Percentiles rank a stretch among this genome's conserved stretches.
Conservation (phyloP, 2,888 invertebrate genomes). For the Drosophila kambysellisi region DNA sequence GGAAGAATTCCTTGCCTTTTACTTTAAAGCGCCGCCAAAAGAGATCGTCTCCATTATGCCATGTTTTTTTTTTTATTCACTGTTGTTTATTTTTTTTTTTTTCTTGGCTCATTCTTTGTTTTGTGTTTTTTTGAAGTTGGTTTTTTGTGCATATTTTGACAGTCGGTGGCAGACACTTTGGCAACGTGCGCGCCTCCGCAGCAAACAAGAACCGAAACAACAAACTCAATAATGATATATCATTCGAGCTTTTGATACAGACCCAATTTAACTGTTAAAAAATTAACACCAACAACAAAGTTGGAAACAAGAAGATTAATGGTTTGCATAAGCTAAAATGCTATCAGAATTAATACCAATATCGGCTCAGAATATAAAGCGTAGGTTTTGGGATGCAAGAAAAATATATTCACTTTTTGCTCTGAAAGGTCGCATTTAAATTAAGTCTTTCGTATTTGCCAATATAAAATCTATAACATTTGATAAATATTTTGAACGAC, state of each 20-base stretch:
- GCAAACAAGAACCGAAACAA: conserved; percentile 7
- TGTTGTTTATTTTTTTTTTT: neutral
- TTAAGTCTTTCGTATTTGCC: conserved; percentile 31
- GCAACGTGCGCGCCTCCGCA: conserved; percentile 47
- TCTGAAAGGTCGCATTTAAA: conserved; percentile 31
- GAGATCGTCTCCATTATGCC: conserved; percentile 26
- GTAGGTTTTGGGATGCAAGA: conserved; percentile 25
- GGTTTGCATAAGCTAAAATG: conserved; percentile 49
- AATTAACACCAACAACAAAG: conserved; percentile 29
- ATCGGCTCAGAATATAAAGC: conserved; percentile 17
- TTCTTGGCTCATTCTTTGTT: conserved; percentile 15
- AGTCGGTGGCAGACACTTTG: conserved; percentile 63
- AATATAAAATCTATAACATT: conserved; percentile 3
- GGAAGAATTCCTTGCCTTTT: conserved; percentile 10
- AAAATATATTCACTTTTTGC: conserved; percentile 2
- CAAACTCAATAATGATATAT: conserved; percentile 41
- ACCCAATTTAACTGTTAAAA: conserved; percentile 59
- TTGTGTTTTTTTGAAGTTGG: conserved; percentile 15
- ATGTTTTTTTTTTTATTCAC: neutral
- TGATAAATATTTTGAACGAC: neutral
- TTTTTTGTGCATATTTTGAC: conserved; percentile 56
- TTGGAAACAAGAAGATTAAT: conserved; percentile 60
- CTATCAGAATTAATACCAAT: conserved; percentile 60
- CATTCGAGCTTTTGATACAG: conserved; percentile 45
- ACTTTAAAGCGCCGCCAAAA: conserved; percentile 30